Percentiles rank a stretch among this genome's conserved stretches.
phyloP scores from a whole-genome alignment of 2,888 invertebrate species.

The Drosophila acutilabella region DNA sequence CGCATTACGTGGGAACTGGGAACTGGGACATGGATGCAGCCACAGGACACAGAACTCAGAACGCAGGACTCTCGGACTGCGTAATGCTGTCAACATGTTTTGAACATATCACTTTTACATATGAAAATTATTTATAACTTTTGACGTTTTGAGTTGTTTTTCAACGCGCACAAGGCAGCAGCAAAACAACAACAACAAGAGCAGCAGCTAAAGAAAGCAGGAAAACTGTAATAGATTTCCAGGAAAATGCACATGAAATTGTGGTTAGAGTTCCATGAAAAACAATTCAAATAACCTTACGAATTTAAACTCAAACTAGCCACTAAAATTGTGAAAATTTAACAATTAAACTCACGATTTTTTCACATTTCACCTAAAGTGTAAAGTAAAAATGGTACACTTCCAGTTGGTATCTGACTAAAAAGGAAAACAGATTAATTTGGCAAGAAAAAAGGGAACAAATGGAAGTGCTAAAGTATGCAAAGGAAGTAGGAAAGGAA shows the following conservation, averaged over 20 bases:
- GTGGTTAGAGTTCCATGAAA: slow-evolving; percentile 6
- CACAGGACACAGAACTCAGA: slow-evolving; percentile 34
- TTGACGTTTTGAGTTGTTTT: slow-evolving; percentile 77
- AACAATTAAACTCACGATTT: background rate
- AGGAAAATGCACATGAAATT: slow-evolving; percentile 12
- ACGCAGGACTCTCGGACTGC: slow-evolving; percentile 30
- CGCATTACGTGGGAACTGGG: slow-evolving; percentile 62
- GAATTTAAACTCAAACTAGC: background rate
- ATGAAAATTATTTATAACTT: slow-evolving; percentile 81
- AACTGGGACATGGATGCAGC: slow-evolving; percentile 67
- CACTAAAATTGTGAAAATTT: background rate
- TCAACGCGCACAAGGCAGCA: slow-evolving; percentile 30
- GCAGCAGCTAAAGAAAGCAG: background rate
- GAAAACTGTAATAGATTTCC: slow-evolving; percentile 2
- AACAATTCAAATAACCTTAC: slow-evolving; percentile 25
- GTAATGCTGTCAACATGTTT: slow-evolving; percentile 76
- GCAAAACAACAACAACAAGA: slow-evolving; percentile 27
- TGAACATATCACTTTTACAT: slow-evolving; percentile 80
- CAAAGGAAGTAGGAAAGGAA: slow-evolving; percentile 51
- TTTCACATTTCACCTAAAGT: background rate
- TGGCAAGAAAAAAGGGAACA: background rate
- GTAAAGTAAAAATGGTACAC: background rate
- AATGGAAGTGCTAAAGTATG: slow-evolving; percentile 29
- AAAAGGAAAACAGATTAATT: slow-evolving; percentile 36
- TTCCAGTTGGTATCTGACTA: background rate